phyloP scores from a whole-genome alignment of 2,888 invertebrate genomes.

The Lycaena phlaeas region DNA sequence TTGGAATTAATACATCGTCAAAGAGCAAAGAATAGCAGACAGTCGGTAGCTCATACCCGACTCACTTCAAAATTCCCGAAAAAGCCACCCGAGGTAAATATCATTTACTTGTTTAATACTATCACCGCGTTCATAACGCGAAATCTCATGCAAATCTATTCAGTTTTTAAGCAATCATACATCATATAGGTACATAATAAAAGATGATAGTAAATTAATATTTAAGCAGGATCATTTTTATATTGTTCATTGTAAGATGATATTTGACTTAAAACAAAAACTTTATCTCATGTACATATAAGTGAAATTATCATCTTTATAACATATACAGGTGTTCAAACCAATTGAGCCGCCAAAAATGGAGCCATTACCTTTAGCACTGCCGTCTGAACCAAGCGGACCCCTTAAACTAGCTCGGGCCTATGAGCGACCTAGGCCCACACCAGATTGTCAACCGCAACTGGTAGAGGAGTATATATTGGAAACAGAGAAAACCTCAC shows the following conservation, averaged over 20 bases:
- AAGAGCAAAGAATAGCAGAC: conserved; percentile 64
- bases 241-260: no score
- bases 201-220: no score
- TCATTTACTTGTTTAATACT: not conserved
- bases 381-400: conserved; percentile 62
- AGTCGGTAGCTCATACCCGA: conserved; percentile 54
- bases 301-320: no score
- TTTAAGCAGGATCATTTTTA: no score
- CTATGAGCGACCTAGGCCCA: conserved; percentile 76
- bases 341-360: conserved; percentile 77
- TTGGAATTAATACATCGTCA: conserved; percentile 77
- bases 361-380: conserved; percentile 71
- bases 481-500: conserved; percentile 84
- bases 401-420: conserved; percentile 57
- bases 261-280: no score
- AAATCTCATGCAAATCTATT: not conserved
- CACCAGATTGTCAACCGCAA: conserved; percentile 83
- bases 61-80: conserved; percentile 67
- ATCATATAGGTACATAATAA: no score
- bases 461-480: conserved; percentile 90
- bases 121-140: not conserved
- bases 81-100: conserved; percentile 65
- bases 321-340: conserved; percentile 63
- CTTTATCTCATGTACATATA: no score
- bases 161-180: no score